Conservation (phyloP, 2,113 vertebrate species). For the Bos javanicus region DNA sequence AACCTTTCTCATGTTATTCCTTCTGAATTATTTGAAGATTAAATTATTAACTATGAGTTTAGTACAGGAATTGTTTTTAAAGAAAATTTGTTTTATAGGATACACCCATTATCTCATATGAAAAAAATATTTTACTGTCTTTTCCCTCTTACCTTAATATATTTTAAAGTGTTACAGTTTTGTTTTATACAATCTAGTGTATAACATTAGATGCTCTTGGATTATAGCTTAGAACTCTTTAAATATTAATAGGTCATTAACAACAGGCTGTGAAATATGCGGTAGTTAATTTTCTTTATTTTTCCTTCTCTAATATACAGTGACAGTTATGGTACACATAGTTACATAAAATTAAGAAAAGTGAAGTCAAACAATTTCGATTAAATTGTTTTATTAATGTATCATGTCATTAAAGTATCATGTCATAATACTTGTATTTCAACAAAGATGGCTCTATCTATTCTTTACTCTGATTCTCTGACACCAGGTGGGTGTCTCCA, state of each 20-base stretch:
- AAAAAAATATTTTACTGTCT: conserved; percentile 41
- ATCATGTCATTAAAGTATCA: not conserved
- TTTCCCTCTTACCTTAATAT: conserved; percentile 53
- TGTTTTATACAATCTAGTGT: conserved; percentile 52
- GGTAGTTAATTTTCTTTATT: conserved; percentile 68
- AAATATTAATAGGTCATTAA: conserved; percentile 74
- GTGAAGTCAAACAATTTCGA: not conserved
- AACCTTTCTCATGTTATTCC: not conserved
- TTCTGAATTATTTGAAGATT: conserved; percentile 41
- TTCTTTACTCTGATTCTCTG: not conserved
- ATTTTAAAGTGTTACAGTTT: conserved; percentile 61
- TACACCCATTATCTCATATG: not conserved
- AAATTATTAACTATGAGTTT: conserved; percentile 26
- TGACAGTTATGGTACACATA: conserved; percentile 22
- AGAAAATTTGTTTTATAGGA: conserved; percentile 47
- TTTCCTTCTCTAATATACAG: conserved; percentile 47
- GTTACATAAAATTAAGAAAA: conserved; percentile 46
- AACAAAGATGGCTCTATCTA: not conserved
- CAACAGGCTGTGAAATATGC: conserved; percentile 45
- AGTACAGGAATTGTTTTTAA: not conserved
- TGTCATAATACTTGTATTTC: not conserved
- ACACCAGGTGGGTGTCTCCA: not conserved
- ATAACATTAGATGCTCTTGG: conserved; percentile 50
- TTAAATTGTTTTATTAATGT: conserved; percentile 37
- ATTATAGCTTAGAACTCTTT: conserved; percentile 69